Percentiles rank a stretch among this genome's conserved stretches.
phyloP scores from a whole-genome alignment of 2,888 invertebrate species.

The Philaethria dido region DNA sequence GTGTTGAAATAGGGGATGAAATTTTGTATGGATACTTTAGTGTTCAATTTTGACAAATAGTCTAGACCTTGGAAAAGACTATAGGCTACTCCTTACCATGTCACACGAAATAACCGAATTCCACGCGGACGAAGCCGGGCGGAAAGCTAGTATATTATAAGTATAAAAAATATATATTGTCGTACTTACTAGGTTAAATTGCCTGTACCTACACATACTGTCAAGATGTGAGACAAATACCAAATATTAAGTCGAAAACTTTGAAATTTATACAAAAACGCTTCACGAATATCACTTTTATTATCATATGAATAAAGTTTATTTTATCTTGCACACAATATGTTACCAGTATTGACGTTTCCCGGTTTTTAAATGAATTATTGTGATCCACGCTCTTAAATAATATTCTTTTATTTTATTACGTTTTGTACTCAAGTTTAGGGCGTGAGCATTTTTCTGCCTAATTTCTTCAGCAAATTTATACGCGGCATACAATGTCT shows the following conservation, averaged over 20 bases:
- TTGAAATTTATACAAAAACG: slow-evolving; percentile 48
- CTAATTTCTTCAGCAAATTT: slow-evolving; percentile 48
- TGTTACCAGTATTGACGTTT: slow-evolving; percentile 48
- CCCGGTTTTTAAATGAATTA: slow-evolving; percentile 52
- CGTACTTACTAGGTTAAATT: slow-evolving; percentile 62
- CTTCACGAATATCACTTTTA: slow-evolving; percentile 27
- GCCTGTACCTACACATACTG: slow-evolving; percentile 61
- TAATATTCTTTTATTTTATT: too few relatives aligned
- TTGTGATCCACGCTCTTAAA: slow-evolving; percentile 52
- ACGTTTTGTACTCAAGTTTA: slow-evolving; percentile 50
- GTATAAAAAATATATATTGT: too few relatives aligned
- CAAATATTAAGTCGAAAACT: slow-evolving; percentile 55
- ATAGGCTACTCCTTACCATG: too few relatives aligned
- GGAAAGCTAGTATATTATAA: too few relatives aligned
- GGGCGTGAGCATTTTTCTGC: slow-evolving; percentile 50
- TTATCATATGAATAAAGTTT: slow-evolving; percentile 18
- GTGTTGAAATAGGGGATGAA: too few relatives aligned
- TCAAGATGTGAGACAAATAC: slow-evolving; percentile 61
- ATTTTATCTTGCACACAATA: slow-evolving; percentile 29
- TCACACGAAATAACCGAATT: too few relatives aligned
- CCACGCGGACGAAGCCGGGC: too few relatives aligned
- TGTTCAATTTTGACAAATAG: too few relatives aligned
- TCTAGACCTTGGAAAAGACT: too few relatives aligned
- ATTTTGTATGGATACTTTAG: too few relatives aligned
- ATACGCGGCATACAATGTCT: slow-evolving; percentile 33